Conservation (phyloP, 2,888 invertebrate species). For the Eurois occulta region DNA sequence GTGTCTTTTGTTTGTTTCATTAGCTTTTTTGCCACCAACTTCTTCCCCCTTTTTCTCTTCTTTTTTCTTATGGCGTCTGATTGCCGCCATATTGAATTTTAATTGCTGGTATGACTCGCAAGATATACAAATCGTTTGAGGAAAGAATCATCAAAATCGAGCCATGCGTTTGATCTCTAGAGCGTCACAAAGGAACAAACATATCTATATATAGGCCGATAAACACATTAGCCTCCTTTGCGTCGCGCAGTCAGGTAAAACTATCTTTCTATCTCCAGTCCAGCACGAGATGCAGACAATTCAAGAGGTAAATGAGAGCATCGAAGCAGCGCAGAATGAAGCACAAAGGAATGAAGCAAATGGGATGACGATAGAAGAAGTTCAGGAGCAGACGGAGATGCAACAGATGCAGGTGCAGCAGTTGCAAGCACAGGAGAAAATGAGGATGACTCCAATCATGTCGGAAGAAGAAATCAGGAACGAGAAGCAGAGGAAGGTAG, state of each 20-base stretch:
- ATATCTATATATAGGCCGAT: background rate
- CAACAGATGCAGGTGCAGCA: conserved; percentile 71
- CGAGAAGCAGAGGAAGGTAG: conserved; percentile 84
- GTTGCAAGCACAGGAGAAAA: conserved; percentile 20
- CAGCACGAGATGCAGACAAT: conserved; percentile 50
- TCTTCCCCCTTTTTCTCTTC: no score
- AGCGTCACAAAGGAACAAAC: background rate
- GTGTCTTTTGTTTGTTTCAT: no score
- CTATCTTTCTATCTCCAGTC: background rate
- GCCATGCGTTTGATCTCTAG: background rate
- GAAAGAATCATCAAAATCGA: background rate
- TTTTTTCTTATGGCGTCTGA: background rate
- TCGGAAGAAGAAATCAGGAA: conserved; percentile 77
- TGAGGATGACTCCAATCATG: conserved; percentile 35
- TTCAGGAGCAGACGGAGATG: conserved; percentile 67
- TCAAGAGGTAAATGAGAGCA: conserved; percentile 52
- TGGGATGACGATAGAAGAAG: conserved; percentile 49
- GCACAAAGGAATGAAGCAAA: conserved; percentile 31
- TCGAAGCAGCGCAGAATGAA: conserved; percentile 29
- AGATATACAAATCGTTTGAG: background rate
- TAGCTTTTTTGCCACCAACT: no score
- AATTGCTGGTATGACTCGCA: background rate
- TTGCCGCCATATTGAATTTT: background rate
- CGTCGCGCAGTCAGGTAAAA: background rate
- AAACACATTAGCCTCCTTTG: background rate